These are phyloP conservation scores for Nomada ferruginata DNA, from an alignment of 2,888 invertebrate species.

Conservation along the genomic window DNA sequence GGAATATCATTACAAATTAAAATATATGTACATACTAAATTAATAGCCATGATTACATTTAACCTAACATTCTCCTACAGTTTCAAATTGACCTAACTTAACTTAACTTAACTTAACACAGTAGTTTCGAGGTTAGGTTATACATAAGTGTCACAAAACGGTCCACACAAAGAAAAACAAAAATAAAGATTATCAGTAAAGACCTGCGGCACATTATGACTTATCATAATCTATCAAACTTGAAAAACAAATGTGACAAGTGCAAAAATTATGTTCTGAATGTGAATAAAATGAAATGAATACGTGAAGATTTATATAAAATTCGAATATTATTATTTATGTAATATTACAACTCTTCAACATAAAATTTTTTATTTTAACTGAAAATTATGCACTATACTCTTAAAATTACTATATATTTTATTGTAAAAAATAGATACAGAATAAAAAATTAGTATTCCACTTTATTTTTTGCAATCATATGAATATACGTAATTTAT, in stretches of 20 bases:
- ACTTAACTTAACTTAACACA: neutral
- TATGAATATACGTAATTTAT: neutral
- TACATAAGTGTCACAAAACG: neutral
- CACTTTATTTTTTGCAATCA: neutral
- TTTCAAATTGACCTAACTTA: slow-evolving; percentile 8
- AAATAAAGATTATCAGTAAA: neutral
- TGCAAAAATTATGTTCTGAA: neutral
- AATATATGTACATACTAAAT: neutral
- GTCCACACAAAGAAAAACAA: neutral
- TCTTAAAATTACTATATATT: too few species aligned
- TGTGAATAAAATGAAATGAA: neutral
- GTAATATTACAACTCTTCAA: too few species aligned
- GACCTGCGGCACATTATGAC: neutral
- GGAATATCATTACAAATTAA: neutral
- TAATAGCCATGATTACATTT: neutral
- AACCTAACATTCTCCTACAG: neutral
- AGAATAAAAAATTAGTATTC: neutral
- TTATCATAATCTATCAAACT: neutral
- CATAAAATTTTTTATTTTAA: too few species aligned
- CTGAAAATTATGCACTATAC: neutral
- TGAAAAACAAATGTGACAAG: neutral
- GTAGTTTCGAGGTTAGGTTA: slow-evolving; percentile 5
- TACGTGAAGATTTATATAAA: neutral
- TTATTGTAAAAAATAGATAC: neutral
- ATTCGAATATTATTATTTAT: neutral